Evolutionary conservation across 2,888 invertebrate genomes (phyloP).

Genomic region (Tachystola acroxantha): DNA sequence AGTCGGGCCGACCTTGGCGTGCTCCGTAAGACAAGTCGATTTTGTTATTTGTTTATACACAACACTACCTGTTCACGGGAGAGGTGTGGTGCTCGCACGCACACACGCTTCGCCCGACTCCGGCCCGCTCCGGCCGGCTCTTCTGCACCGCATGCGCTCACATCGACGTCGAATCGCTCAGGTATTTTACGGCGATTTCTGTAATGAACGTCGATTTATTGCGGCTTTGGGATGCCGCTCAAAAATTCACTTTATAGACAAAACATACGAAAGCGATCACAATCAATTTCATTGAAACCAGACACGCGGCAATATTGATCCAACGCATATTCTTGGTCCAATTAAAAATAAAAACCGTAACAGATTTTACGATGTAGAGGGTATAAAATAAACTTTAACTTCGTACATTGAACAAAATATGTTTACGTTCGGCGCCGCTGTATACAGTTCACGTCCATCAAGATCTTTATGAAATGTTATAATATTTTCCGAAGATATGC

Average conservation of each 20-base stretch:
- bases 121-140: constrained; percentile 7
- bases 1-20: constrained; percentile 59
- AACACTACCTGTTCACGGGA: constrained; percentile 67
- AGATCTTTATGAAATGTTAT: constrained; percentile 40
- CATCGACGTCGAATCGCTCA: constrained; percentile 59
- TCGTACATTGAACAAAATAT: constrained; percentile 32
- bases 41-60: constrained; percentile 78
- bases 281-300: constrained; percentile 55
- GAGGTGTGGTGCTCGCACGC: constrained; percentile 26
- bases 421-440: constrained; percentile 31
- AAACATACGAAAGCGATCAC: constrained; percentile 54
- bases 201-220: constrained; percentile 72
- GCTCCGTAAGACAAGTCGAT: constrained; percentile 73
- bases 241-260: constrained; percentile 57
- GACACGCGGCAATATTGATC: constrained; percentile 34
- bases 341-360: constrained; percentile 51
- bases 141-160: constrained; percentile 24
- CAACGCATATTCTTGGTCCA: constrained; percentile 33
- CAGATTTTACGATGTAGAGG: constrained; percentile 37
- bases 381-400: constrained; percentile 26
- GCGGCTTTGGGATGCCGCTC: constrained; percentile 52
- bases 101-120: constrained; percentile 16
- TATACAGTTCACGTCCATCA: constrained; percentile 19
- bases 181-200: constrained; percentile 72
- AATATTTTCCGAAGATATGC: constrained; percentile 36